Percentiles rank a stretch among this genome's conserved stretches.
phyloP scores from a whole-genome alignment of 2,888 invertebrate genomes.

The Hyalella azteca region DNA sequence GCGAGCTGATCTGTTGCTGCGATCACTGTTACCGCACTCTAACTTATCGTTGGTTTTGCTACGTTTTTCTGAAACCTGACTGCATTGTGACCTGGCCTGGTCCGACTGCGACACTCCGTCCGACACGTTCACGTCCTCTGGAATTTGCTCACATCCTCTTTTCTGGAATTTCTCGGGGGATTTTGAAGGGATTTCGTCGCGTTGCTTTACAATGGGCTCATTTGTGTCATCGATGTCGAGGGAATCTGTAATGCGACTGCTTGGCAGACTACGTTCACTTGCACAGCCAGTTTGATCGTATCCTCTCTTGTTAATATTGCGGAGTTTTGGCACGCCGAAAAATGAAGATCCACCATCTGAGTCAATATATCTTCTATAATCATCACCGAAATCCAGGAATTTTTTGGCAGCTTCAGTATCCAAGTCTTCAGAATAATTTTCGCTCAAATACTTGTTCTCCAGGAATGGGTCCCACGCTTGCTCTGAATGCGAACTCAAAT shows the following conservation, averaged over 20 bases:
- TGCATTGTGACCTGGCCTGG: neutral
- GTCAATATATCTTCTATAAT: slow-evolving; percentile 86
- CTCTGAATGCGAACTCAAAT: slow-evolving; percentile 84
- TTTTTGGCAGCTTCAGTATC: slow-evolving; percentile 85
- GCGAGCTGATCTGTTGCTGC: slow-evolving; percentile 19
- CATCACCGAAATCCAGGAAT: slow-evolving; percentile 85
- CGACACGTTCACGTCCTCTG: neutral
- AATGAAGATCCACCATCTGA: slow-evolving; percentile 71
- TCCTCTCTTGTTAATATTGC: neutral
- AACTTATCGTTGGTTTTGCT: neutral
- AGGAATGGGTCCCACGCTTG: slow-evolving; percentile 96
- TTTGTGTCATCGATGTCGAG: neutral
- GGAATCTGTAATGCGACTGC: slow-evolving; percentile 8
- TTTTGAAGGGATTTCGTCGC: neutral
- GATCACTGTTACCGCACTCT: neutral
- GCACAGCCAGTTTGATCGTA: slow-evolving; percentile 5
- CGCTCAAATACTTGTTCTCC: slow-evolving; percentile 86
- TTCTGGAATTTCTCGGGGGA: neutral
- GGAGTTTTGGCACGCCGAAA: neutral
- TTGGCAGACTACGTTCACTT: slow-evolving; percentile 3
- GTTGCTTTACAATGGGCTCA: neutral
- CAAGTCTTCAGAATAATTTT: slow-evolving; percentile 81
- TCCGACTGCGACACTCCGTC: slow-evolving; percentile 1
- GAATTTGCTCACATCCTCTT: neutral
- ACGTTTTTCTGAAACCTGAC: neutral